Base-by-base conservation (phyloP, 2,113 vertebrate genomes). In the Brachyhypopomus gauderio region DNA sequence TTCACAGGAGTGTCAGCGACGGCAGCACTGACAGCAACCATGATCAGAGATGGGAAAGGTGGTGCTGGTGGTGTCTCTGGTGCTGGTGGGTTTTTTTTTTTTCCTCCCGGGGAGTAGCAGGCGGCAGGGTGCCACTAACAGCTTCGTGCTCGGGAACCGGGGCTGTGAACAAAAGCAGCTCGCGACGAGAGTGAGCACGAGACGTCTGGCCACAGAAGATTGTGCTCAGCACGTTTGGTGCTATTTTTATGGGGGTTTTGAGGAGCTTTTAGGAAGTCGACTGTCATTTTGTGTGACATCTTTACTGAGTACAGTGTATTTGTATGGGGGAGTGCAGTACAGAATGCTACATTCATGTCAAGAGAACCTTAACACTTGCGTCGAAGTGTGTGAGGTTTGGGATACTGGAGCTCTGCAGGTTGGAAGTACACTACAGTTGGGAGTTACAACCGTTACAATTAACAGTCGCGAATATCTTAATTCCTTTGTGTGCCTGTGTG, bases 81-180 rank as follows among this genome's bases (percentile, higher is more conserved):
- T 41, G 41, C 2, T 41, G 25, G 25, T 34, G 48, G n/a, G n/a
- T n/a, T 30, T n/a, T 56, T 58, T 73, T 70, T 30, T 70, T 30
- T 55, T 34, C 34, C 11, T 27, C 27, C 12, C 27, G 4, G 36
- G 20, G 66, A 70, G 66, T 70, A 70, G 36, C 34, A 70, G 34
- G 14, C 66, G n/a, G 66, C 19, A 22, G 34, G 66, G 19, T n/a
- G 36, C 36, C 38, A 20, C 34, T 70, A 70, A 67, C 64, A 36
- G 64, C 34, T 67, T 67, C 17, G 45, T 52, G 25, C 64, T 67
- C 30, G 64, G 17, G 20, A n/a, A 20, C 19, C 66, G 59, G 17
- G 30, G 19, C 30, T 75, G n/a, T 75, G 55, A 75, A 75, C 27
- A 75, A 58, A 60, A 60, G n/a, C 52, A 59, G 72, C 55, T 75